Base-by-base conservation (phyloP, 2,113 vertebrate genomes). In the Antennarius striatus region DNA sequence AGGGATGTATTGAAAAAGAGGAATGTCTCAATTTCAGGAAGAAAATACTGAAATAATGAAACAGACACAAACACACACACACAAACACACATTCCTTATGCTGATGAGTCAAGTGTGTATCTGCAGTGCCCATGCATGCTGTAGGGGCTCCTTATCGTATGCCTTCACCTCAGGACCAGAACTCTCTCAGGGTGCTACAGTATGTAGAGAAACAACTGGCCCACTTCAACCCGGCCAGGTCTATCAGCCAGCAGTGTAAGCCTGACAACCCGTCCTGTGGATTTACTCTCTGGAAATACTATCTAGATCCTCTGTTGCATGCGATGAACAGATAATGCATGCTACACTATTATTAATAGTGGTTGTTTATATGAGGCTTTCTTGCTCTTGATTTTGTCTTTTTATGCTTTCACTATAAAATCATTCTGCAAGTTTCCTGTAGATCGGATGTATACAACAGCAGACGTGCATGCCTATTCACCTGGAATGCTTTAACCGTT, bases 141-240 rank as follows among this genome's bases (percentile, higher is more conserved):
- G 75, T 87, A 82, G 86, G 80, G 65, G 42, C 86, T 63, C 83
- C 86, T 63, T 91, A 89, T 77, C 86, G 79, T 1, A 77, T 89
- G 55, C 87, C 90, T 30, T 68, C 91, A 30, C 63, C 81, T 17
- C 88, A 89, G 73, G 90, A 92, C 76, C 89, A 90, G 83, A 75
- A 89, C 75, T 92, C 92, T 69, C 89, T 92, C 84, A 92, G 90
- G 71, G 85, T 93, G 71, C 90, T 93, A 8, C 90, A 93, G 79
- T 91, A 89, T 74, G 89, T 93, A 86, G 92, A 93, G 84, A 89
- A 87, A 53, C 89, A 93, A 48, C 84, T 93, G 85, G 90, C 90
- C 71, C 83, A 92, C 78, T 91, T 93, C 88, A 89, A 91, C 81
- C 92, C 92, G 1, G 75, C 90, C 56, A 86, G 87, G 71, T 86